A percentile compares a stretch with the other conserved stretches of the same genome.
Conservation (phyloP, 2,113 vertebrate genomes). For the Ictidomys tridecemlineatus region DNA sequence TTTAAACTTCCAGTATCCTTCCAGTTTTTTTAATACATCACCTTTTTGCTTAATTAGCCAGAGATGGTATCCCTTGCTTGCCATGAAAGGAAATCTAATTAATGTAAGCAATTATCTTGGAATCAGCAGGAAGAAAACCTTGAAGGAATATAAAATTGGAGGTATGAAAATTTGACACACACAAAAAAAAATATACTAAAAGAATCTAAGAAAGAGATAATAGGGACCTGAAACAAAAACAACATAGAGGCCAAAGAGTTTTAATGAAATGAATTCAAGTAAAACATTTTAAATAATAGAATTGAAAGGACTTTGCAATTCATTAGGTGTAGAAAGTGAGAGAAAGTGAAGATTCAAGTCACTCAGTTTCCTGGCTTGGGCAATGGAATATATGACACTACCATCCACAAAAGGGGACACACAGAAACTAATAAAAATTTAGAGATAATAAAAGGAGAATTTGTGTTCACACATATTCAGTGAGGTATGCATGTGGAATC, state of each 20-base stretch:
- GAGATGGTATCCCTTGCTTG: background rate
- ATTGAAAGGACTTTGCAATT: background rate
- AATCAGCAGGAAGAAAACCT: background rate
- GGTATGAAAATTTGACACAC: background rate
- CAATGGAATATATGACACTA: too few relatives aligned
- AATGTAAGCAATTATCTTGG: background rate
- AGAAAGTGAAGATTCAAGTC: background rate
- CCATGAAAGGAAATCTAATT: background rate
- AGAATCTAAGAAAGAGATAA: background rate
- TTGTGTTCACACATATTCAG: background rate
- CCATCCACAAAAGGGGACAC: background rate
- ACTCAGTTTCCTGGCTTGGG: background rate
- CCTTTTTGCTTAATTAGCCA: background rate
- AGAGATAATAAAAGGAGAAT: background rate
- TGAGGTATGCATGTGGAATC: background rate
- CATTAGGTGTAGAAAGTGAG: background rate
- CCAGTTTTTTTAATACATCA: background rate
- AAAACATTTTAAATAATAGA: background rate
- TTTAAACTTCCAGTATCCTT: conserved; percentile 23
- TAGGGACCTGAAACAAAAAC: background rate
- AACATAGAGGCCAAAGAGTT: background rate
- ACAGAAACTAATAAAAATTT: background rate
- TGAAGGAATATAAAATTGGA: background rate
- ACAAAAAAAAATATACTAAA: background rate
- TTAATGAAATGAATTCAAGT: background rate